These are phyloP conservation scores for Druon quercuslanigerum DNA, from an alignment of 1,140 invertebrate genomes.

Conservation along the genomic window DNA sequence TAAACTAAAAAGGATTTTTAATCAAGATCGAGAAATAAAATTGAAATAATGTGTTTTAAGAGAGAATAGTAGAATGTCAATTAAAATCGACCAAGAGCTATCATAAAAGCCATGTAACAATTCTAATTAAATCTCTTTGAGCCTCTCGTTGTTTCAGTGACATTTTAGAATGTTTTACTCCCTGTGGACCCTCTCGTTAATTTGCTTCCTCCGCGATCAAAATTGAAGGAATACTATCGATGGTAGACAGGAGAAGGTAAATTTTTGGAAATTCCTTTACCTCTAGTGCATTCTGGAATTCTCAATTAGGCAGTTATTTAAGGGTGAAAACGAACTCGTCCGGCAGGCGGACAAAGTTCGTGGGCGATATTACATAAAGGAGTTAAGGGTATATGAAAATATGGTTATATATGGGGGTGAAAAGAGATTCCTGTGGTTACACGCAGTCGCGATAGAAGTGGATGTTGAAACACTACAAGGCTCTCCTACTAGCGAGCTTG, in stretches of 20 bases:
- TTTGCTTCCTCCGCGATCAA: neutral
- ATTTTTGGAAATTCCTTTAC: neutral
- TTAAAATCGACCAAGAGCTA: too few relatives aligned
- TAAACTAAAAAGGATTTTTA: too few relatives aligned
- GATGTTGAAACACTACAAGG: conserved; percentile 49
- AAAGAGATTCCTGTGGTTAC: conserved; percentile 58
- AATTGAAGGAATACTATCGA: neutral
- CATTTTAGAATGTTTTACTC: neutral
- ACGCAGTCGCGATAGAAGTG: conserved; percentile 45
- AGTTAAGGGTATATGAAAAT: conserved; percentile 31
- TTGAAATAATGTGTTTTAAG: too few relatives aligned
- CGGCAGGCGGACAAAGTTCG: neutral
- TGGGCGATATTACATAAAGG: conserved; percentile 28
- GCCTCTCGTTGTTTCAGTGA: neutral
- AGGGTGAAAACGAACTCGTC: conserved; percentile 24
- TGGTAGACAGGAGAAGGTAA: neutral
- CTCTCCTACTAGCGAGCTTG: conserved; percentile 44
- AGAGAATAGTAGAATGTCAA: too few relatives aligned
- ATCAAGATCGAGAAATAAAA: too few relatives aligned
- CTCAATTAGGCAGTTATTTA: conserved; percentile 22
- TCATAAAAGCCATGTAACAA: too few relatives aligned
- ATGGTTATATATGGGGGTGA: conserved; percentile 37
- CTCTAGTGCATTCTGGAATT: conserved; percentile 7
- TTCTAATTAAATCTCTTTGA: too few relatives aligned
- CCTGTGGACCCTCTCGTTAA: neutral